These are phyloP conservation scores for Xenopus laevis DNA, from an alignment of 2,113 vertebrate species.

Conservation along the genomic window DNA sequence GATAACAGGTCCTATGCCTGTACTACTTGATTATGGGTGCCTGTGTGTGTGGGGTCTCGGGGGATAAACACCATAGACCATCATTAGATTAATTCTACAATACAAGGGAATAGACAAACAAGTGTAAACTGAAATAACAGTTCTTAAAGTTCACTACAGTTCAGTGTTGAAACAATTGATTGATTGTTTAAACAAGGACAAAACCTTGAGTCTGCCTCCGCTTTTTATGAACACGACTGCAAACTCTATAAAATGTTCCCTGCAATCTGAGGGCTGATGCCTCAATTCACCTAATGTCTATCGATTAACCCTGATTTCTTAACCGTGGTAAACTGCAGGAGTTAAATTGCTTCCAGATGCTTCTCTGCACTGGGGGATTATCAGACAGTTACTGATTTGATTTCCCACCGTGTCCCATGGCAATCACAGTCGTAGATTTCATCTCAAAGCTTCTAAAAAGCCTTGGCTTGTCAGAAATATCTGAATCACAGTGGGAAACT, in stretches of 20 bases:
- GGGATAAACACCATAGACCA: too few species aligned
- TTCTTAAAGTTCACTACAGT: too few species aligned
- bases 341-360: constrained; percentile 3
- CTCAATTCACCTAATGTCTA: neutral
- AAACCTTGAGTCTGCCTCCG: neutral
- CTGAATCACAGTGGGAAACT: neutral
- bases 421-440: neutral
- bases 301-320: constrained; percentile 4
- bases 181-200: neutral
- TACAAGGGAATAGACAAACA: too few species aligned
- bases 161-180: too few species aligned
- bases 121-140: too few species aligned
- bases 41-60: too few species aligned
- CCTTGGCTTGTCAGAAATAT: neutral
- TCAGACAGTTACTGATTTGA: constrained; percentile 8
- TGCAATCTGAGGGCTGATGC: neutral
- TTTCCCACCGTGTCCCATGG: neutral
- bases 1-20: too few species aligned
- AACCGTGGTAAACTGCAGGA: neutral
- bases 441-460: constrained; percentile 11
- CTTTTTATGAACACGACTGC: neutral
- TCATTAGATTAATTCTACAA: too few species aligned
- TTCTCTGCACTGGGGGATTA: neutral
- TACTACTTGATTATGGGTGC: too few species aligned
- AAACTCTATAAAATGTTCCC: neutral